Evolutionary conservation across 2,888 invertebrate species (phyloP).

Genomic region (Rhamnusium bicolor): DNA sequence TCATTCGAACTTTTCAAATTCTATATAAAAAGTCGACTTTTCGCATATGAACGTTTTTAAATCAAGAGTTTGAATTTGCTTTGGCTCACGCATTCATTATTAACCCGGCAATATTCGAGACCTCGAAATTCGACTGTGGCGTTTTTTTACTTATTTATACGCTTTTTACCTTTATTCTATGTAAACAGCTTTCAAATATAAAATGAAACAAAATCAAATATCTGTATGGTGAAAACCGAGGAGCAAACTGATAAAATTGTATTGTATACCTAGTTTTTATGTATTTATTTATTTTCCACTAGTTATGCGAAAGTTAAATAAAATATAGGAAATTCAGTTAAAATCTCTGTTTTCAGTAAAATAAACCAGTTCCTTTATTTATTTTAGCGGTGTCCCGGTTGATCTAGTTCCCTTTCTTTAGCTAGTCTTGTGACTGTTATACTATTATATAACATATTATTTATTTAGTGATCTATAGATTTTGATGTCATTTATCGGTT

Average conservation of each 20-base stretch:
- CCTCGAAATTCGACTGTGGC: background rate
- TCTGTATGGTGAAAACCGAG: background rate
- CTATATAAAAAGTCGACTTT: conserved; percentile 4
- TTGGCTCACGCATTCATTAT: conserved; percentile 30
- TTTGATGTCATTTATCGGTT: too few species aligned
- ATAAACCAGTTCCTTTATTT: too few species aligned
- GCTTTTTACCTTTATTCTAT: background rate
- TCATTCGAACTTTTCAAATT: conserved; percentile 18
- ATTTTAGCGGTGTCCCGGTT: too few species aligned
- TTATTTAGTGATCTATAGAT: too few species aligned
- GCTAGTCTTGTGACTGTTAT: too few species aligned
- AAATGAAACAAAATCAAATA: background rate
- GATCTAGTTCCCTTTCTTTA: too few species aligned
- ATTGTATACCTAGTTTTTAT: background rate
- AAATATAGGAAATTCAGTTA: too few species aligned
- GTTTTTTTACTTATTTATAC: conserved; percentile 9
- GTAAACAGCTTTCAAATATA: conserved; percentile 6
- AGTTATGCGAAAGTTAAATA: background rate
- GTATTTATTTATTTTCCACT: background rate
- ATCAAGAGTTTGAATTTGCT: conserved; percentile 29
- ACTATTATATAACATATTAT: too few species aligned
- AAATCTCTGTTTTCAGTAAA: too few species aligned
- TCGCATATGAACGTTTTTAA: conserved; percentile 36
- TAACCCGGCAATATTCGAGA: conserved; percentile 23
- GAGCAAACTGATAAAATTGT: background rate